phyloP scores from a whole-genome alignment of 2,888 invertebrate species.

The Eilema griseolum region DNA sequence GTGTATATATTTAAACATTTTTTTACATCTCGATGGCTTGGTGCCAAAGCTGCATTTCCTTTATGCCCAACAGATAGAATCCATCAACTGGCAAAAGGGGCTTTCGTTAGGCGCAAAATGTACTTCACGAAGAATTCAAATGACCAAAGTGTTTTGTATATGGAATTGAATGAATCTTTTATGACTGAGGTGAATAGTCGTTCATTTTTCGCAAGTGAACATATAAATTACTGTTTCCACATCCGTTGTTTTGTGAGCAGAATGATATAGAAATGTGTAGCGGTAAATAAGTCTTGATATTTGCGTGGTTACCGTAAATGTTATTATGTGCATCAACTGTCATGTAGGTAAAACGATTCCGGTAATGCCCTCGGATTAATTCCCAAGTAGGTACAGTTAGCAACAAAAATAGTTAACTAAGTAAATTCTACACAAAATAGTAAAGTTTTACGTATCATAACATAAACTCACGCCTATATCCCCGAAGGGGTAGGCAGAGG shows the following conservation, averaged over 20 bases:
- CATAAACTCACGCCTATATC: too few relatives aligned
- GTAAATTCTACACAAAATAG: too few relatives aligned
- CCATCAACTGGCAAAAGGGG: constrained; percentile 21
- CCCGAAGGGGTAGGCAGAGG: too few relatives aligned
- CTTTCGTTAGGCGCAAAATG: constrained; percentile 39
- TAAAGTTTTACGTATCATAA: too few relatives aligned
- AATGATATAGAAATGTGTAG: neutral
- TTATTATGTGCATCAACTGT: neutral
- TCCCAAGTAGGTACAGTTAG: neutral
- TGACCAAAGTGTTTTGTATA: constrained; percentile 14
- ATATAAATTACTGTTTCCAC: neutral
- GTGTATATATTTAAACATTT: constrained; percentile 39
- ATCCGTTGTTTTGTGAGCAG: neutral
- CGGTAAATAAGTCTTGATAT: neutral
- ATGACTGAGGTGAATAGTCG: neutral
- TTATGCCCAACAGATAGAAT: constrained; percentile 27
- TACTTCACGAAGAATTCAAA: constrained; percentile 24
- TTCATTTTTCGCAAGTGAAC: neutral
- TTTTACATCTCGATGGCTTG: constrained; percentile 39
- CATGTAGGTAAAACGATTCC: neutral
- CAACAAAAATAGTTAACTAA: neutral
- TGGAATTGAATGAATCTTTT: constrained; percentile 7
- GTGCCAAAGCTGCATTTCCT: constrained; percentile 53
- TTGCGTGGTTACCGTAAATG: neutral
- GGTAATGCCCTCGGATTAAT: neutral